Percentiles rank a stretch among this genome's conserved stretches.
Evolutionary conservation across 64 coral and sea anemone genomes (phyloP).

Genomic region (Stichodactyla mertensii): DNA sequence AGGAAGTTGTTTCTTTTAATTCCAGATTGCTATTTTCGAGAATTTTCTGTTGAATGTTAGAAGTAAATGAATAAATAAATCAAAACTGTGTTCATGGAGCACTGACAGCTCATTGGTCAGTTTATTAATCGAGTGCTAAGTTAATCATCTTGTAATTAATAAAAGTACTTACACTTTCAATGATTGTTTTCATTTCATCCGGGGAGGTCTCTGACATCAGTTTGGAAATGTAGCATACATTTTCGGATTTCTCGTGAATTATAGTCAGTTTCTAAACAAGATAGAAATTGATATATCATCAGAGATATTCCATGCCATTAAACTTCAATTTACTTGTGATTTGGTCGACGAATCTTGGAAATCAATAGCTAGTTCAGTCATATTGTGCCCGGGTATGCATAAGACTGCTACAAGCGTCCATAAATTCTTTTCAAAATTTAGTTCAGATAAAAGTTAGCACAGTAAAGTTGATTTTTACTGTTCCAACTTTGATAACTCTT

Average conservation of each 20-base stretch:
- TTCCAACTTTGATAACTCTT: too few relatives aligned
- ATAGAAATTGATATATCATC: not conserved
- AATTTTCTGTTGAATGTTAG: not conserved
- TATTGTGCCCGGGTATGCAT: too few relatives aligned
- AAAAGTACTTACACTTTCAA: not conserved
- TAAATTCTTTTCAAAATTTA: too few relatives aligned
- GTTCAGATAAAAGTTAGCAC: too few relatives aligned
- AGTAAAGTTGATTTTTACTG: too few relatives aligned
- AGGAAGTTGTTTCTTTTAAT: not conserved
- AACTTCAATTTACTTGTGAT: too few relatives aligned
- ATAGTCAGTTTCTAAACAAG: not conserved
- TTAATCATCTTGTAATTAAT: not conserved
- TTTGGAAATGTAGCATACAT: not conserved
- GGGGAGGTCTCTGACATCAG: not conserved
- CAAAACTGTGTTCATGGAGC: not conserved
- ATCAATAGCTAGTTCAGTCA: too few relatives aligned
- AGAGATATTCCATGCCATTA: not conserved
- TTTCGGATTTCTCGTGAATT: not conserved
- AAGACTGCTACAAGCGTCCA: too few relatives aligned
- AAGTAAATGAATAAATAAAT: not conserved
- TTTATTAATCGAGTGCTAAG: too few relatives aligned
- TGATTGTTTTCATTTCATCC: not conserved
- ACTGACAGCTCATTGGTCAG: too few relatives aligned
- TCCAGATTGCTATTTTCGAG: not conserved
- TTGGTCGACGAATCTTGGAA: too few relatives aligned